phyloP scores from a whole-genome alignment of 2,888 invertebrate genomes.

The Chesias legatella region DNA sequence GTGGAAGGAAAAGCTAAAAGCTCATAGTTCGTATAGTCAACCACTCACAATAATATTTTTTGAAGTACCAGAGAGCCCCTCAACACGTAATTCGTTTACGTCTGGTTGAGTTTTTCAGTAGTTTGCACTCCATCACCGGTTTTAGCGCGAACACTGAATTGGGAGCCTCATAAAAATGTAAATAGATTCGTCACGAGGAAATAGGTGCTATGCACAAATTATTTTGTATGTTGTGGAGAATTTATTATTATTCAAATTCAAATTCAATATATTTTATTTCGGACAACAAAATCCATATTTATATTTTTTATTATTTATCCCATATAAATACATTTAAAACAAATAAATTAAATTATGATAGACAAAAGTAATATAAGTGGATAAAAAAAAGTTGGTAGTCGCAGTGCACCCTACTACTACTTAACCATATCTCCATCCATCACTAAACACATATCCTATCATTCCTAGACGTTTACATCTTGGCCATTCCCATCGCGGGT shows the following conservation, averaged over 20 bases:
- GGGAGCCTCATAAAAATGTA: constrained; percentile 30
- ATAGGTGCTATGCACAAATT: constrained; percentile 20
- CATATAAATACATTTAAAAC: no score
- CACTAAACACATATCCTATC: neutral
- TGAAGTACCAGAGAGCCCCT: neutral
- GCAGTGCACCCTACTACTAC: no score
- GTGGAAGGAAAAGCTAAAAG: no score
- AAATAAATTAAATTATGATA: no score
- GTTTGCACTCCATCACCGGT: constrained; percentile 22
- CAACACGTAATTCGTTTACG: constrained; percentile 23
- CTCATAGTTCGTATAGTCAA: no score
- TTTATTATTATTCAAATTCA: constrained; percentile 13
- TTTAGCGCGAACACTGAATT: constrained; percentile 6
- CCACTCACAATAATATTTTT: constrained; percentile 1
- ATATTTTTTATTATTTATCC: no score
- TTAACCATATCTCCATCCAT: neutral
- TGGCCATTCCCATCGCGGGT: neutral
- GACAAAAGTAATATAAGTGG: no score
- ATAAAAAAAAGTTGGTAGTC: no score
- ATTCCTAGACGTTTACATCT: neutral
- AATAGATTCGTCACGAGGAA: constrained; percentile 18
- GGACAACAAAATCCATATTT: no score
- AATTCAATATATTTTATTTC: no score
- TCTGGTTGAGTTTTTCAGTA: constrained; percentile 19
- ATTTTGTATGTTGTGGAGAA: constrained; percentile 15